These are phyloP conservation scores for Plumapathes pennacea DNA, from an alignment of 92 coral and sea anemone genomes.

Conservation along the genomic window DNA sequence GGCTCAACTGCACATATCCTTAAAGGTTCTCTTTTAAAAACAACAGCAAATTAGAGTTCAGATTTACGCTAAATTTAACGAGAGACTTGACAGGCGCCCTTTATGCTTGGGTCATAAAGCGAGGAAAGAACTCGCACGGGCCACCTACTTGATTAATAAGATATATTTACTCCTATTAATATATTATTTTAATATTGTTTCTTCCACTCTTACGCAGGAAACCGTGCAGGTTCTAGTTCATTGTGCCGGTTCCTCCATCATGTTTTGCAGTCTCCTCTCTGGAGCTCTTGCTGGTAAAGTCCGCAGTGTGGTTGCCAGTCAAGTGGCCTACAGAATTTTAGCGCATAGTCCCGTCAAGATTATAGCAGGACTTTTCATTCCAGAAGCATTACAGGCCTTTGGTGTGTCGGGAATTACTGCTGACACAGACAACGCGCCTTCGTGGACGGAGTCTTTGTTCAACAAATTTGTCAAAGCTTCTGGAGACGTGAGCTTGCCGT, in stretches of 20 bases:
- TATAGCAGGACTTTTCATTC: conserved; percentile 35
- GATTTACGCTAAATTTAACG: too few relatives aligned
- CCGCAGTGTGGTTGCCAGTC: conserved; percentile 39
- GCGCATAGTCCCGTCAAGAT: conserved; percentile 10
- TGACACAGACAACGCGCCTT: conserved; percentile 38
- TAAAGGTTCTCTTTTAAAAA: too few relatives aligned
- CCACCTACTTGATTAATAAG: too few relatives aligned
- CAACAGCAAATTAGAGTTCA: too few relatives aligned
- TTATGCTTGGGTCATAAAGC: too few relatives aligned
- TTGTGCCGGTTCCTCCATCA: conserved; percentile 39
- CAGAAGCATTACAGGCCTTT: conserved; percentile 19
- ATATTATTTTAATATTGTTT: too few relatives aligned
- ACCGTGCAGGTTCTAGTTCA: conserved; percentile 42
- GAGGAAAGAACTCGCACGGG: too few relatives aligned
- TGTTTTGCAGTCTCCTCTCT: conserved; percentile 25
- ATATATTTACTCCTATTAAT: too few relatives aligned
- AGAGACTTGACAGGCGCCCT: too few relatives aligned
- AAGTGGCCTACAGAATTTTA: conserved; percentile 29
- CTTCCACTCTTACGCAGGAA: too few relatives aligned
- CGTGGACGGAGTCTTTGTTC: conserved; percentile 31
- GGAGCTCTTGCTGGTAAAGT: conserved; percentile 44
- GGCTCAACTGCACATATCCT: too few relatives aligned
- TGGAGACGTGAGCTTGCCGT: conserved; percentile 20
- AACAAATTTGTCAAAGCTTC: conserved; percentile 23
- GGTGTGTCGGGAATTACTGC: conserved; percentile 40